phyloP scores from a whole-genome alignment of 2,888 invertebrate species.

The Syritta pipiens region DNA sequence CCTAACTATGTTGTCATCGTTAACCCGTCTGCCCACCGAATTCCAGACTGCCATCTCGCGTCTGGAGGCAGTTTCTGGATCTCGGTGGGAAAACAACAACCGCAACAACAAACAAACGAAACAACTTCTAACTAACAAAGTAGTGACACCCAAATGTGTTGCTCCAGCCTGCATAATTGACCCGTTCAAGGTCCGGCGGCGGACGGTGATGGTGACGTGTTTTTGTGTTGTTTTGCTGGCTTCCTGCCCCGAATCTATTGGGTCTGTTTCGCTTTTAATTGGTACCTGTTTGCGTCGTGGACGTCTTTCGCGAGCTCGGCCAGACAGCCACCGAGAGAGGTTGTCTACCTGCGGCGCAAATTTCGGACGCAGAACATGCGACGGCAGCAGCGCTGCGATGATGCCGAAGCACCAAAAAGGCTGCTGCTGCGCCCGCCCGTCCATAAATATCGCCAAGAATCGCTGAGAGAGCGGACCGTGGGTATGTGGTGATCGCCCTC shows the following conservation, averaged over 20 bases:
- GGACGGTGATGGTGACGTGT: constrained; percentile 6
- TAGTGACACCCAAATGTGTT: constrained; percentile 65
- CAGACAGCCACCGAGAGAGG: constrained; percentile 52
- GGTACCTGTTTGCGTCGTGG: constrained; percentile 60
- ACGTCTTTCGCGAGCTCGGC: constrained; percentile 38
- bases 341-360: constrained; percentile 56
- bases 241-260: constrained; percentile 62
- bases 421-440: no score
- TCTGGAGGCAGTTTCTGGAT: constrained; percentile 39
- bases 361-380: constrained; percentile 12
- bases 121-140: constrained; percentile 36
- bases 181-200: constrained; percentile 62
- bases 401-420: no score
- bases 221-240: constrained; percentile 20
- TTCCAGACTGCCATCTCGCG: constrained; percentile 31
- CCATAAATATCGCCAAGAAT: constrained; percentile 59
- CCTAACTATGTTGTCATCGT: constrained; percentile 54
- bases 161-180: constrained; percentile 66
- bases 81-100: constrained; percentile 39
- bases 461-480: constrained; percentile 26
- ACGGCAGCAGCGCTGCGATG: no score
- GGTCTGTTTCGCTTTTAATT: constrained; percentile 66
- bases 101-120: constrained; percentile 1
- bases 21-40: constrained; percentile 41
- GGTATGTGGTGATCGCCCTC: constrained; percentile 36